A percentile compares a stretch with the other conserved stretches of the same genome.
These are phyloP conservation scores for Drosophila sordidula DNA, from an alignment of 2,888 invertebrate species.

Conservation along the genomic window DNA sequence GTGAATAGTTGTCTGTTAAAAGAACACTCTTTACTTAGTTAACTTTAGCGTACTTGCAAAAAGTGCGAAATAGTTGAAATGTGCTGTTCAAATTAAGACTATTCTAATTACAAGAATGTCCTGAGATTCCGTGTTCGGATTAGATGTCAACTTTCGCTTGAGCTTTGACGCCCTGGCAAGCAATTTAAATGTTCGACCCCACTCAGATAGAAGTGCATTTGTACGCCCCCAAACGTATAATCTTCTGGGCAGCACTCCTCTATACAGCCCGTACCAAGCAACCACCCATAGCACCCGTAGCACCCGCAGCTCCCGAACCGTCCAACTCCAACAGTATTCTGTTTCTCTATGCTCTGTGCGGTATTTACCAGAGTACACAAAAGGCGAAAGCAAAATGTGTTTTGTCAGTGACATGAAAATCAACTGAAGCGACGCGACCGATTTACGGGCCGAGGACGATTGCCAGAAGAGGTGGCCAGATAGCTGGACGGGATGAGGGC, in stretches of 20 bases:
- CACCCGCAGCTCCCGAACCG: background rate
- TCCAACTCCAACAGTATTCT: background rate
- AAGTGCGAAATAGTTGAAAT: too few species aligned
- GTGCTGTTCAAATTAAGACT: background rate
- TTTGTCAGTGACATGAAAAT: constrained; percentile 73
- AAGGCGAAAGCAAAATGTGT: constrained; percentile 62
- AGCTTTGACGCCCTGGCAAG: constrained; percentile 32
- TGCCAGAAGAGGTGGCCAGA: constrained; percentile 15
- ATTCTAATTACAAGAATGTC: background rate
- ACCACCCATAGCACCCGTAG: background rate
- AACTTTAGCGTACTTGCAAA: too few species aligned
- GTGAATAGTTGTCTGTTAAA: background rate
- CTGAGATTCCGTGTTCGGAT: constrained; percentile 2
- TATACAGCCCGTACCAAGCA: background rate
- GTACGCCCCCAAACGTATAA: constrained; percentile 4
- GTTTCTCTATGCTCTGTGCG: constrained; percentile 16
- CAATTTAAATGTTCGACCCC: constrained; percentile 33
- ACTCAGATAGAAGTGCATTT: constrained; percentile 24
- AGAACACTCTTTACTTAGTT: background rate
- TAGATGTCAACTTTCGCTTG: constrained; percentile 43
- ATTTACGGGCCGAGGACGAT: constrained; percentile 53
- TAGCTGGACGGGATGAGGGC: background rate
- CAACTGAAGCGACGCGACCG: constrained; percentile 66
- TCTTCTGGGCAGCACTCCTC: constrained; percentile 3
- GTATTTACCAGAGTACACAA: constrained; percentile 62